These are phyloP conservation scores for Delphinus delphis DNA, from an alignment of 2,113 vertebrate species.

Conservation along the genomic window DNA sequence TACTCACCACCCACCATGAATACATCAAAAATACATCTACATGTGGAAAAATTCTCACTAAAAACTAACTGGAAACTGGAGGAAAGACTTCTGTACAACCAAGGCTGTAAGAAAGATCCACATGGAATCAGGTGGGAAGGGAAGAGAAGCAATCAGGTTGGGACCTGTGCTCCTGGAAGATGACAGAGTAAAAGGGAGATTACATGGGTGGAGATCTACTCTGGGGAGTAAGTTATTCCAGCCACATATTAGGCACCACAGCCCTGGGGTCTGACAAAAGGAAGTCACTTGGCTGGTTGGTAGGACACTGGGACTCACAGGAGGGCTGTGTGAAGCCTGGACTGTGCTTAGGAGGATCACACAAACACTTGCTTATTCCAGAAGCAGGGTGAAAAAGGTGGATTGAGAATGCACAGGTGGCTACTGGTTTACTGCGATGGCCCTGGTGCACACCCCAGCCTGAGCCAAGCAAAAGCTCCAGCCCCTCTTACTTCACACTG, in stretches of 20 bases:
- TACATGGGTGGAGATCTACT: background rate
- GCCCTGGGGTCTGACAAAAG: background rate
- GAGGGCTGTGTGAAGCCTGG: no score
- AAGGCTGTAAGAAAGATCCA: background rate
- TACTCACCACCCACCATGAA: background rate
- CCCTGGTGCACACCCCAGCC: no score
- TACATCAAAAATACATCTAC: background rate
- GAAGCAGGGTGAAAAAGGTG: no score
- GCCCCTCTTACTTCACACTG: no score
- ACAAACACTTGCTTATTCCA: no score
- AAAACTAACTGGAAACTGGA: background rate
- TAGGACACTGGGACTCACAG: no score
- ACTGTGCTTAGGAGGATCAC: no score
- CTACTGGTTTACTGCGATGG: no score
- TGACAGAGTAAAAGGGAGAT: background rate
- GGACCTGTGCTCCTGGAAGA: background rate
- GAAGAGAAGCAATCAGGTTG: background rate
- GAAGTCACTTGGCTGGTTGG: background rate
- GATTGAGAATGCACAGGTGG: no score
- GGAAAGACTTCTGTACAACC: background rate
- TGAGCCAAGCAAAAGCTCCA: no score
- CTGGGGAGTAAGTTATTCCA: background rate
- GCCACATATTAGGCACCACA: no score
- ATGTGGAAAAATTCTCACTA: background rate
- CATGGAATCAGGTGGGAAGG: background rate